Base-by-base conservation (phyloP, 92 coral and sea anemone genomes). In the Pocillopora meandrina region DNA sequence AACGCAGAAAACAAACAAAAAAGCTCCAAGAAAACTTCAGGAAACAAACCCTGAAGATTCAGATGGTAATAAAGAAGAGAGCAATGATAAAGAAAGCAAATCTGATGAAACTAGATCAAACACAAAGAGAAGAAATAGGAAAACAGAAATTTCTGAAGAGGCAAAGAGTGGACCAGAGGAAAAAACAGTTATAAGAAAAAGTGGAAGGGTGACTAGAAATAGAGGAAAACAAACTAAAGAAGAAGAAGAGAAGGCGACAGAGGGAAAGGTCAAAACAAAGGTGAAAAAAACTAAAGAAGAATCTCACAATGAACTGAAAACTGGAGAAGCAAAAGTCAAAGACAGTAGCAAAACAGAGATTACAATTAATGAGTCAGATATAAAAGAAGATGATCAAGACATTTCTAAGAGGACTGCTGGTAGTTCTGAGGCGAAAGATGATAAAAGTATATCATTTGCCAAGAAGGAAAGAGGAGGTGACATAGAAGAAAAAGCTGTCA, bases 121-220 rank as follows among this genome's bases (percentile, higher is more conserved):
- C 0, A 55, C 15, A 8, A 7, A 26, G 2, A 73, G 59, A 59
- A 21, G 56, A 84, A n/a, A 19, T 14, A 65, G 20, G 61, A 31
- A 75, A 56, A 76, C 81, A 19, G 74, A 33, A 65, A 55, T 16
- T 42, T 42, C 52, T 56, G 65, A 69, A 9, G 73, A 31, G 5
- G 20, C 20, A 0, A 64, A 36, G 23, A 59, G 42, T 33, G 56
- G 67, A 23, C 5, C 17, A 10, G 82, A 76, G 19, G 83, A 67
- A 59, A 65, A 77, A 67, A 20, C 42, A 49, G 83, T 57, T 2
- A 42, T 61, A 0, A 76, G 76, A 65, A 84, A 77, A 76, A 84
- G 88, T 57, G 71, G 75, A 26, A 47, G 88, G 10, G 12, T 34
- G 42, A 36, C 82, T 36, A 60, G 77, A 65, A 75, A 74, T 74